phyloP scores from a whole-genome alignment of 2,888 invertebrate species.

The Nymphalis polychloros region DNA sequence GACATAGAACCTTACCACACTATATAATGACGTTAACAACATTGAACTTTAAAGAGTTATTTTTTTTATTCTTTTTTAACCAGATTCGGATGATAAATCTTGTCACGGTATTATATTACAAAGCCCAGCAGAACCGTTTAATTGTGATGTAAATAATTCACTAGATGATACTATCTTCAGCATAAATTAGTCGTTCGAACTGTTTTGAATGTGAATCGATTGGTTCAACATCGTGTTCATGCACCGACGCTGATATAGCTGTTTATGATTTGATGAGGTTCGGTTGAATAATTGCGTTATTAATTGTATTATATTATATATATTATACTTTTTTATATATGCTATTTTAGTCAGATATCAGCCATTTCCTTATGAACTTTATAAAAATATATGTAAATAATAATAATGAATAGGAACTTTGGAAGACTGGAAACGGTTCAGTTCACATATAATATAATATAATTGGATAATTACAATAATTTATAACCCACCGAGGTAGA shows the following conservation, averaged over 20 bases:
- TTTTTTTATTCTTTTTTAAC: background rate
- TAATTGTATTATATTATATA: slow-evolving; percentile 23
- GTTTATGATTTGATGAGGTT: slow-evolving; percentile 29
- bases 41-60: no score
- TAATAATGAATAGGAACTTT: background rate
- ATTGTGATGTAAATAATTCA: slow-evolving; percentile 58
- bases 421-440: background rate
- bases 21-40: no score
- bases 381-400: no score
- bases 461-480: slow-evolving; percentile 11
- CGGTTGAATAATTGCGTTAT: slow-evolving; percentile 33
- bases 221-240: slow-evolving; percentile 41
- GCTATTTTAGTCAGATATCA: background rate
- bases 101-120: slow-evolving; percentile 3
- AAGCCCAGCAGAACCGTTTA: slow-evolving; percentile 25
- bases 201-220: slow-evolving; percentile 58
- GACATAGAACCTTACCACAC: no score
- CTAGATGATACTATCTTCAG: slow-evolving; percentile 62
- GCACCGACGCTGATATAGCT: slow-evolving; percentile 32
- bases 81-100: background rate
- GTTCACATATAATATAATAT: background rate
- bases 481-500: background rate
- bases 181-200: slow-evolving; percentile 65
- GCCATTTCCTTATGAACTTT: no score
- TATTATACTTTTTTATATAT: slow-evolving; percentile 11